Evolutionary conservation across 2,888 invertebrate species (phyloP), one percentile per base, ranked within the genome.

Genomic region (Teleogryllus oceanicus): DNA sequence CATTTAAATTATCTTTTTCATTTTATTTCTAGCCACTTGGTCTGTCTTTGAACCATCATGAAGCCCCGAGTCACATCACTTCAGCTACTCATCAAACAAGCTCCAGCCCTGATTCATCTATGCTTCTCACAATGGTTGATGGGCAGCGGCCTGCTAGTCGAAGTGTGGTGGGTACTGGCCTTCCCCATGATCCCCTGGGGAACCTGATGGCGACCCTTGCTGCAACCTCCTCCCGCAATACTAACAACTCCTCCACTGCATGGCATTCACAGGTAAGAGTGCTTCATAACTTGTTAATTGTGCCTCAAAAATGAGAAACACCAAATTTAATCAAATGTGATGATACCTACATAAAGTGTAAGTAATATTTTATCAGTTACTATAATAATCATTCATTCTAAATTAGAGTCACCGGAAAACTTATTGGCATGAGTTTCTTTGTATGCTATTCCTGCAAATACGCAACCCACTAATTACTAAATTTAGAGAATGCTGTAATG

Each of bases 221-320:
- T 49, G 82, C 83, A 37, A 78, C 80, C 49, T 77, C 75, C 49
- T 51, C 80, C 37, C 80, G 83, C 82, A 83, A 81, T 79, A 82
- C 84, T 82, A 83, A 83, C 82, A 82, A 81, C 81, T 83, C 83
- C 75, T 78, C 79, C 75, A 75, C 81, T 76, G 81, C 83, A 81
- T 83, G 80, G 75, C 80, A 83, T 49, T 88, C 88, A 80, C 89
- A 89, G 83, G 84, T 89, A 84, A 86, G 89, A 86, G 89, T 89
- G 21, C 87, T 37, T 37, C 37, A 37, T 89, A 74, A 89, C 87
- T 76, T 89, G 89, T 84, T 87, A 37, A 37, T 37, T 37, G 37
- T 37, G 37, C 37, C 8, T 37, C 37, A 5, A 37, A 37, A 37
- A 37, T 37, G 37, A 37, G 37, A 37, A 37, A 37, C 37, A 37